phyloP scores from a whole-genome alignment of 2,888 invertebrate genomes.

The Papilio demoleus region DNA sequence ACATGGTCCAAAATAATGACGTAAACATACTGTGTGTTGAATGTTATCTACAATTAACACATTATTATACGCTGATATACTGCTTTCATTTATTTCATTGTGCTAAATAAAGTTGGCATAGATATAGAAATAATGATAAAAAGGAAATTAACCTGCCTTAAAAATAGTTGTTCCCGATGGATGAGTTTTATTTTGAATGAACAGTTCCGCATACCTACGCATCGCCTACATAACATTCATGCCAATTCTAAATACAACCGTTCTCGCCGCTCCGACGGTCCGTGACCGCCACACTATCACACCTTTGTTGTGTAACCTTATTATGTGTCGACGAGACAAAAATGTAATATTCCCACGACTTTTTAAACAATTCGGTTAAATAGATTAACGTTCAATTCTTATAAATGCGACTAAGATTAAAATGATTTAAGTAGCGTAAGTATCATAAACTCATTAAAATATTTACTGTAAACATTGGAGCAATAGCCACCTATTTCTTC shows the following conservation, averaged over 20 bases:
- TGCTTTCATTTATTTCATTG: background rate
- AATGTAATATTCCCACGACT: constrained; percentile 5
- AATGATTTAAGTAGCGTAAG: background rate
- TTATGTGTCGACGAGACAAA: constrained; percentile 15
- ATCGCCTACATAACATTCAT: constrained; percentile 35
- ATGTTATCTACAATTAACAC: too few relatives aligned
- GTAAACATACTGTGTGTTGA: too few relatives aligned
- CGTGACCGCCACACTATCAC: constrained; percentile 25
- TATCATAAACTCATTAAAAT: background rate
- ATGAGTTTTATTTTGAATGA: constrained; percentile 25
- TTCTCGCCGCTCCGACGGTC: constrained; percentile 19
- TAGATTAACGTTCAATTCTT: background rate
- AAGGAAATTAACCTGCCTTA: background rate
- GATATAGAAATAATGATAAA: background rate
- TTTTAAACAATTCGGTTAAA: constrained; percentile 9
- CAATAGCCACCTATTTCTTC: background rate
- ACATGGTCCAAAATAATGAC: background rate
- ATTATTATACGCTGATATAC: constrained; percentile 1
- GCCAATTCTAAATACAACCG: constrained; percentile 30
- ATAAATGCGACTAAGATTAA: background rate
- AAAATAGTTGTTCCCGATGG: constrained; percentile 14
- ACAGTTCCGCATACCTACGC: constrained; percentile 36
- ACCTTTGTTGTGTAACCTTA: constrained; percentile 20
- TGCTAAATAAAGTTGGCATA: background rate
- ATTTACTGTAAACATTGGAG: background rate